Evolutionary conservation across 2,113 vertebrate genomes (phyloP).

Genomic region (Scytalopus superciliaris): DNA sequence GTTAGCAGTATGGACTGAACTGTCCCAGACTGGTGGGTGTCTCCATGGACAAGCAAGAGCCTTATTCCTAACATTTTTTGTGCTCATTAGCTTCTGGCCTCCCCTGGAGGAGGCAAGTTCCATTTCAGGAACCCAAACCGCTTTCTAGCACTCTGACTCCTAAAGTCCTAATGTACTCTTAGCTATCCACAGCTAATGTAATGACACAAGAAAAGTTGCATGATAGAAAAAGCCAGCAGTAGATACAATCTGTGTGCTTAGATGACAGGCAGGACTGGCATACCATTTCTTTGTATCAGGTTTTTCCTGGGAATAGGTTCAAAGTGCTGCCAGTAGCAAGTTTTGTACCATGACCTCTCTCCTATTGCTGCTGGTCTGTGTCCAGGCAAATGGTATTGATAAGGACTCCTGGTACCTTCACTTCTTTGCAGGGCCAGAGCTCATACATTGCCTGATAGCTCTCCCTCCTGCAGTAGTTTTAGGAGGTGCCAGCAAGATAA

Average conservation of each 20-base stretch:
- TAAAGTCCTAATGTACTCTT: background rate
- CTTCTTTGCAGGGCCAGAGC: background rate
- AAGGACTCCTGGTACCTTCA: rapidly evolving
- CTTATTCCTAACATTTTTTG: background rate
- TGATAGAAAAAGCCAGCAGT: background rate
- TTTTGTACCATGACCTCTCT: background rate
- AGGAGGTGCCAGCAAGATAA: background rate
- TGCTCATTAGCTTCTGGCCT: background rate
- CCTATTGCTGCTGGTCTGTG: background rate
- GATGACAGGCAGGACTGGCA: background rate
- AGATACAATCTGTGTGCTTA: background rate
- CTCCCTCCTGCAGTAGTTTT: rapidly evolving
- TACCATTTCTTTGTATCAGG: background rate
- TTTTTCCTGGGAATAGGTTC: background rate
- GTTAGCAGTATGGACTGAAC: background rate
- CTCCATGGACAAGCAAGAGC: background rate
- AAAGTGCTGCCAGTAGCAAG: background rate
- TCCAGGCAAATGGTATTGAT: background rate
- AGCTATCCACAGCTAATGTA: background rate
- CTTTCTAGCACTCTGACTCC: background rate
- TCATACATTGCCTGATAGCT: background rate
- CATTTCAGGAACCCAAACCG: background rate
- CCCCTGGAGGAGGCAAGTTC: background rate
- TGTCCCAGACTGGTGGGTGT: background rate
- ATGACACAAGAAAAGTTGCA: background rate